Base-by-base conservation (phyloP, 2,888 invertebrate genomes). In the Thecocarcelia acutangulata region DNA sequence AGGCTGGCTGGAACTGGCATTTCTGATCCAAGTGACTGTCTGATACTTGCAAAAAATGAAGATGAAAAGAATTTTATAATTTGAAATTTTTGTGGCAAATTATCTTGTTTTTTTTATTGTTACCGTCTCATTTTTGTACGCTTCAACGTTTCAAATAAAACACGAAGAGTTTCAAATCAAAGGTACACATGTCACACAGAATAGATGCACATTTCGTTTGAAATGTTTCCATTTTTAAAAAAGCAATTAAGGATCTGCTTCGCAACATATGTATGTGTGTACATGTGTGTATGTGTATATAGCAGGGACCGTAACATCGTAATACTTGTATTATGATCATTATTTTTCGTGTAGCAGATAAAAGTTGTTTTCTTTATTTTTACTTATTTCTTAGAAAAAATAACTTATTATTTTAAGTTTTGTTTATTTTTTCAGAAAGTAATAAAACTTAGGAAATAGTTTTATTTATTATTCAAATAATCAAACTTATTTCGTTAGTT, bases 61-160 rank as follows among this genome's bases (percentile, higher is more conserved):
- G 64, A 74, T 74, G 74, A 70, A 74, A 48, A 61, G 59, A 82
- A 69, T 74, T 82, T 58, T 58, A 66, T 66, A 69, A 70, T 66
- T 79, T 74, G 42, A 74, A 79, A 59, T 61, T 73, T 78, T 74
- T 74, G 46, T 64, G 56, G 78, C 44, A 73, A 78, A 73, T 68
- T 78, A 61, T 73, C 13, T 76, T 63, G n/a, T n/a, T n/a, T 21
- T 75, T 58, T 58, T 52, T 42, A 9, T 68, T 52, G 54, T 68
- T 68, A 33, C 56, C 75, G 63, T 21, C 9, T 33, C 52, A 52
- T 19, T 15, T 13, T 15, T 48, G 12, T 15, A 12, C n/a, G n/a
- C 15, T 17, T 15, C 11, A 19, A 24, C n/a, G 15, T 54, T 54
- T 44, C 3, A 52, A 73, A n/a, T n/a, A 24, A 72, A 40, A 17